Evolutionary conservation across 1,140 invertebrate species (phyloP), one percentile per base, ranked within the genome.

Genomic region (Pseudomyrmex gracilis): DNA sequence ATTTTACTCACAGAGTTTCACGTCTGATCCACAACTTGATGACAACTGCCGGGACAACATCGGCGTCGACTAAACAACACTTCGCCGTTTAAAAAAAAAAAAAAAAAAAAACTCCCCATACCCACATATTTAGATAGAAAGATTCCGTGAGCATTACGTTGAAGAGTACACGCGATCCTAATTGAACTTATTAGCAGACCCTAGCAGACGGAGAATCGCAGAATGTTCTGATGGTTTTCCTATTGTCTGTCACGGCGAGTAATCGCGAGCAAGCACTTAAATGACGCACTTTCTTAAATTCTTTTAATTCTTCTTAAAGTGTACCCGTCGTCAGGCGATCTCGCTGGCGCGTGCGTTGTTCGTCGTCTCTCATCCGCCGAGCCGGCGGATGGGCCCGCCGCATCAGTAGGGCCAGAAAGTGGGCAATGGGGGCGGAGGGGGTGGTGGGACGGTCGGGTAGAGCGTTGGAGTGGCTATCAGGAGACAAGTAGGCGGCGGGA

Each of bases 401-500:
- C 74, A 73, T 92, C 90, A 94, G 74, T 94, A 94, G 85, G 93
- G 94, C 93, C 93, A 94, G 85, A 94, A 94, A 7, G 93, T 91
- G 45, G 93, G 92, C 73, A 94, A 90, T 57, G 93, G 93, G 34
- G 93, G 93, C 34, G 93, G 93, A 13, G 94, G 94, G 9, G 93
- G 93, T 22, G 93, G 91, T 2, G 86, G 93, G 17, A 93, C 92
- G 67, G 91, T 90, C 24, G 93, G 89, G 84, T 93, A 93, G 24
- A 94, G 85, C 5, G 90, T 91, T 43, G 94, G 94, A 45, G 92
- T 91, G 68, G 93, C 92, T 85, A 94, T 93, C 70, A 94, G 91
- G 83, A 94, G 93, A 85, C 93, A 94, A 85, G 92, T 85, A 43
- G 93, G 91, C 76, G 92, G 92, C 73, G 91, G 92, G 57, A 93